Evolutionary conservation across 2,797 vertebrate species (phyloP).

Genomic region (Sebastes jordani): DNA sequence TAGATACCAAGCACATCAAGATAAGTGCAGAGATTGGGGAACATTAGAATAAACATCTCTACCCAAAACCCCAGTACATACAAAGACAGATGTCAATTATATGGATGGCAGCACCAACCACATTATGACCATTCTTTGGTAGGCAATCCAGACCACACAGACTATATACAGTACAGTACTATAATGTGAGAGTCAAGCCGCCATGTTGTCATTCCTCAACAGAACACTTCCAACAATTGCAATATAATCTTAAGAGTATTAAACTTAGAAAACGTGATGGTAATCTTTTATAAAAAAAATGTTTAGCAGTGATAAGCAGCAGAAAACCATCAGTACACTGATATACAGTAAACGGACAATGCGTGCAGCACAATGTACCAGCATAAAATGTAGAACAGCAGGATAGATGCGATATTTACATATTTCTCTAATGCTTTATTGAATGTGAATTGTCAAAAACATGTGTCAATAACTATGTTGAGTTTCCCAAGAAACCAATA

Average conservation of each 20-base stretch:
- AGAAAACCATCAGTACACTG: neutral
- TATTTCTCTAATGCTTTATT: neutral
- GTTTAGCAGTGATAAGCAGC: neutral
- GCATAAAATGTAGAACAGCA: neutral
- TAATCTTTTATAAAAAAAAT: neutral
- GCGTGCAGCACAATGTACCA: neutral
- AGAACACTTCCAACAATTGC: neutral
- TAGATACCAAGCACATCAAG: neutral
- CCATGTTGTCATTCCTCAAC: neutral
- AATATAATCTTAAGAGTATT: neutral
- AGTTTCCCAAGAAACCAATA: too few relatives aligned
- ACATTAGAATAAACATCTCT: neutral
- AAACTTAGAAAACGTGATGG: neutral
- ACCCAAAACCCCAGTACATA: neutral
- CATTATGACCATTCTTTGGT: slow-evolving; percentile 1
- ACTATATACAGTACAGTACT: neutral
- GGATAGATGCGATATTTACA: neutral
- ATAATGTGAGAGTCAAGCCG: neutral
- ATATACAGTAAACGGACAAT: neutral
- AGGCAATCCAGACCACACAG: neutral
- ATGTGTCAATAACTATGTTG: neutral
- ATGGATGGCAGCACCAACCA: neutral
- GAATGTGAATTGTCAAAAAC: neutral
- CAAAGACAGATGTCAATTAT: neutral
- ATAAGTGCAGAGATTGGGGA: neutral